A percentile compares a stretch with the other conserved stretches of the same genome.
Conservation (phyloP, 2,888 invertebrate genomes). For the Amorpha juglandis region DNA sequence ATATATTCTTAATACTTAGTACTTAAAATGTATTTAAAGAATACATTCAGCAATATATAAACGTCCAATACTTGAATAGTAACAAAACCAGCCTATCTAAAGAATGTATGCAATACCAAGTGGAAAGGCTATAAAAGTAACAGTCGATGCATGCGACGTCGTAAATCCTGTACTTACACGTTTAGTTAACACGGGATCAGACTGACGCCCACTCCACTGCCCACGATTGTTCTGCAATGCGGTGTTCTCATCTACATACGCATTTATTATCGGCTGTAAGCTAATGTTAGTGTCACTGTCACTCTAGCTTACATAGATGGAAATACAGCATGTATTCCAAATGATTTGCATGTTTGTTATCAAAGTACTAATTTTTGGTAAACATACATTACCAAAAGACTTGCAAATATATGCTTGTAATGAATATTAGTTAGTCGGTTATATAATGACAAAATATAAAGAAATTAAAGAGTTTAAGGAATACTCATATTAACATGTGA, state of each 20-base stretch:
- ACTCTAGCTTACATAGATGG: background rate
- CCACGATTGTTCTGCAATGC: conserved; percentile 28
- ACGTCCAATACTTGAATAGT: too few relatives aligned
- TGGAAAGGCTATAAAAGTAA: background rate
- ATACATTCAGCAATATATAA: background rate
- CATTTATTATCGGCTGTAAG: conserved; percentile 16
- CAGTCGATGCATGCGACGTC: background rate
- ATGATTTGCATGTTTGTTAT: background rate
- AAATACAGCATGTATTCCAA: background rate
- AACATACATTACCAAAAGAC: too few relatives aligned
- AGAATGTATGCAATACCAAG: background rate
- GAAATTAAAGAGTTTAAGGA: too few relatives aligned
- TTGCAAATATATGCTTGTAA: too few relatives aligned
- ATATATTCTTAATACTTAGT: too few relatives aligned
- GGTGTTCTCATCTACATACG: conserved; percentile 24
- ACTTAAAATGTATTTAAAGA: too few relatives aligned
- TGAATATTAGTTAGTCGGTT: too few relatives aligned
- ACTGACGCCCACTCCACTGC: conserved; percentile 22
- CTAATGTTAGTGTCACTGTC: conserved; percentile 16
- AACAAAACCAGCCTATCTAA: background rate
- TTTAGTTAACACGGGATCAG: conserved; percentile 17
- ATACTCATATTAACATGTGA: too few relatives aligned
- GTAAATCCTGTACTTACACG: conserved; percentile 20
- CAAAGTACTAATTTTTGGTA: background rate
- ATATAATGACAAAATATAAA: too few relatives aligned